Conservation (phyloP, 2,797 vertebrate genomes). For the Merluccius polli region DNA sequence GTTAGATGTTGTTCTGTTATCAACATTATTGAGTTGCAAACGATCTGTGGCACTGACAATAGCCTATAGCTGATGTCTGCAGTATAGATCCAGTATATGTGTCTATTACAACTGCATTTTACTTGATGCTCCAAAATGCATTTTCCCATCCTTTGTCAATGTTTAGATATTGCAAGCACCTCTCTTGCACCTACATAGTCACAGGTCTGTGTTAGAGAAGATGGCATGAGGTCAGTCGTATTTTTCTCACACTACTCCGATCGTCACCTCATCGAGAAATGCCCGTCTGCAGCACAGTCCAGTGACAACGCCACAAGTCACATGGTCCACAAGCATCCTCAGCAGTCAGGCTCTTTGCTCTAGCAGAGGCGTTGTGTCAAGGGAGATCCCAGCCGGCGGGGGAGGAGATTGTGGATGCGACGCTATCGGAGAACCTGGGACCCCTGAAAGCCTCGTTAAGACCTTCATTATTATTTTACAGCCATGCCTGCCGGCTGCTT, state of each 20-base stretch:
- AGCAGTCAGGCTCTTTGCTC: constrained; percentile 10
- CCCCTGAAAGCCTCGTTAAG: not conserved
- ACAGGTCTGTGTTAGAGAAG: not conserved
- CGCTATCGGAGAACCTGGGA: not conserved
- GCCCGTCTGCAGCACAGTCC: constrained; percentile 33
- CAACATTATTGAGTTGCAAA: not conserved
- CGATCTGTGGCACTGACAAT: not conserved
- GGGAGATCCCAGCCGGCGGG: constrained; percentile 14
- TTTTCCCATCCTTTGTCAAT: not conserved
- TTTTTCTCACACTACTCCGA: not conserved
- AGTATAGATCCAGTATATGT: not conserved
- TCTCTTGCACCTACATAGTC: not conserved
- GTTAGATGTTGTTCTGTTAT: not conserved
- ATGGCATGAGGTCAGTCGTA: not conserved
- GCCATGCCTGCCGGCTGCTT: not conserved
- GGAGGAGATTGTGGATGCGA: not conserved
- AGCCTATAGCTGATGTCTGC: not conserved
- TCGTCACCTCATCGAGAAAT: constrained; percentile 36
- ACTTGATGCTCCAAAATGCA: not conserved
- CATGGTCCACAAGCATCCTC: constrained; percentile 15
- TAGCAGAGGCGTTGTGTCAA: constrained; percentile 36
- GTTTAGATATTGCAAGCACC: not conserved
- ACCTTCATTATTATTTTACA: not conserved
- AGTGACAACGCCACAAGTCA: constrained; percentile 17
- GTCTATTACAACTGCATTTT: not conserved